Conservation (phyloP, 2,888 invertebrate genomes). For the Lasius platythorax region DNA sequence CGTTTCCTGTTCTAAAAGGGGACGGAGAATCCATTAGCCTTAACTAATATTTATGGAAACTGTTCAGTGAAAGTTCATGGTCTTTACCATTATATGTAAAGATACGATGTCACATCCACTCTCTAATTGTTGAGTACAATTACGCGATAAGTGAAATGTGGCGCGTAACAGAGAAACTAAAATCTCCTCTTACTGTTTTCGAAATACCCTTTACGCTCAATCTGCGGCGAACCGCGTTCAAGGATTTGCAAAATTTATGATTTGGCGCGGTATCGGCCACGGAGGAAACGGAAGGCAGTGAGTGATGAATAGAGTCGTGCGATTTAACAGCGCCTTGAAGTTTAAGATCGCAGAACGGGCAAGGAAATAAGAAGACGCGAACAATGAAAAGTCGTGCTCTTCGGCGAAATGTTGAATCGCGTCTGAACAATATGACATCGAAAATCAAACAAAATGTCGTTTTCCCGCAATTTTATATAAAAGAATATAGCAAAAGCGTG, state of each 20-base stretch:
- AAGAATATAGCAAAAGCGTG: background rate
- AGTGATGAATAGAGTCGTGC: slow-evolving; percentile 54
- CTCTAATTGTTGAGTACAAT: slow-evolving; percentile 19
- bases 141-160: background rate
- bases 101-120: background rate
- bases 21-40: background rate
- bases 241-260: slow-evolving; percentile 55
- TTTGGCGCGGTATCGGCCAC: slow-evolving; percentile 46
- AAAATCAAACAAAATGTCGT: slow-evolving; percentile 17
- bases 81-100: background rate
- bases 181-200: slow-evolving; percentile 35
- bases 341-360: slow-evolving; percentile 48
- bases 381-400: slow-evolving; percentile 34
- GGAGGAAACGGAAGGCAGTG: slow-evolving; percentile 55
- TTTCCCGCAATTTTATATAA: slow-evolving; percentile 9
- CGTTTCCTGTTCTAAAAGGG: background rate
- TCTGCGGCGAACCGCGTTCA: slow-evolving; percentile 51
- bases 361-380: slow-evolving; percentile 37
- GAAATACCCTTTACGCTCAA: slow-evolving; percentile 40
- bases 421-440: slow-evolving; percentile 10
- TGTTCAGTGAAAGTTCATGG: background rate
- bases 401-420: slow-evolving; percentile 7
- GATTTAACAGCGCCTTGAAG: slow-evolving; percentile 54
- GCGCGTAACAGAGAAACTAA: background rate
- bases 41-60: slow-evolving; percentile 40